A percentile compares a stretch with the other conserved stretches of the same genome.
Evolutionary conservation across 2,797 vertebrate species (phyloP).

Genomic region (Pagetopsis macropterus): DNA sequence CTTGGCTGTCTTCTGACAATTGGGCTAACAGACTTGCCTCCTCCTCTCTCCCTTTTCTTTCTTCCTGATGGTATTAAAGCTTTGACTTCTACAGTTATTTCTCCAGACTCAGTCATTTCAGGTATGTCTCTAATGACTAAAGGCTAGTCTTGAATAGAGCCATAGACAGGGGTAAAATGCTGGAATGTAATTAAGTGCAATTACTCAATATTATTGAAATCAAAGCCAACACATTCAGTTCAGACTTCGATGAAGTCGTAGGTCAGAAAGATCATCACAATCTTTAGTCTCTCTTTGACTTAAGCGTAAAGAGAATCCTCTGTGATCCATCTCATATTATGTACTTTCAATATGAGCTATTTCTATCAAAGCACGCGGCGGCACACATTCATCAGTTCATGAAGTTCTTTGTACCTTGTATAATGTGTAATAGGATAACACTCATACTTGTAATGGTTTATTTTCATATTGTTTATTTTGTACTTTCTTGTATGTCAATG

Average conservation of each 20-base stretch:
- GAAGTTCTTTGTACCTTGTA: not conserved
- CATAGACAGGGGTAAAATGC: not conserved
- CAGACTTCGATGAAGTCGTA: not conserved
- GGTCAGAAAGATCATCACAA: not conserved
- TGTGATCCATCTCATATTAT: not conserved
- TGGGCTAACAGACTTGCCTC: conserved; percentile 28
- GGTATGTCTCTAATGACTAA: not conserved
- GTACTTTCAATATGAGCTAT: not conserved
- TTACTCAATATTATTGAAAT: not conserved
- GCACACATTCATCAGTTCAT: not conserved
- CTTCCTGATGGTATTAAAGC: conserved; percentile 1
- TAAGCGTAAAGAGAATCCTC: not conserved
- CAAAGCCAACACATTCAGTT: not conserved
- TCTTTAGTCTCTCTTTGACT: not conserved
- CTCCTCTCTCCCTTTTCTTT: not conserved
- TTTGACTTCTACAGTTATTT: not conserved
- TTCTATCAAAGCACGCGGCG: not conserved
- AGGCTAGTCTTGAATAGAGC: conserved; percentile 10
- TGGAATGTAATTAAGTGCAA: not conserved
- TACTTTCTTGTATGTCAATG: too few relatives aligned
- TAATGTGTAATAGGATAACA: not conserved
- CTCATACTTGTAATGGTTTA: not conserved
- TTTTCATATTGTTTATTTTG: not conserved
- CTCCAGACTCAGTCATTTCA: not conserved
- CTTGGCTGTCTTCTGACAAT: conserved; percentile 60